A percentile compares a stretch with the other conserved stretches of the same genome.
Evolutionary conservation across 2,113 vertebrate genomes (phyloP).

Genomic region (Cololabis saira): DNA sequence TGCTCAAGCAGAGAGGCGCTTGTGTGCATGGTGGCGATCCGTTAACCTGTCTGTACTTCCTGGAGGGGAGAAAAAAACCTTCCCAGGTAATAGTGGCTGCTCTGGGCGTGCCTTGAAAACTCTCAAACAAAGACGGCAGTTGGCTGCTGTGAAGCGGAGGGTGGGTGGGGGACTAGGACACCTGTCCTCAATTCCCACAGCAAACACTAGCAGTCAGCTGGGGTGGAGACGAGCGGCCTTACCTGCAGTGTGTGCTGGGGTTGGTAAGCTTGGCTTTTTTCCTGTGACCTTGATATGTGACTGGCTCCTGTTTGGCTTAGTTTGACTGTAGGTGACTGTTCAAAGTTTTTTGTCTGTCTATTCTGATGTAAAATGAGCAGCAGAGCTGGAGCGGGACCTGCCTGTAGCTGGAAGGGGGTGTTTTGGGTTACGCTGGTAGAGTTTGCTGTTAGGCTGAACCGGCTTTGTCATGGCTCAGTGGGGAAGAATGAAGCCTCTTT

Average conservation of each 20-base stretch:
- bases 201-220: conserved; percentile 27
- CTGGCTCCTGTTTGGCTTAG: background rate
- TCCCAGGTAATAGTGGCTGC: conserved; percentile 66
- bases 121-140: conserved; percentile 74
- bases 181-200: conserved; percentile 30
- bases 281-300: conserved; percentile 44
- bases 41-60: conserved; percentile 31
- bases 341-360: too few species aligned
- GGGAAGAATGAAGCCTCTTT: too few species aligned
- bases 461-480: too few species aligned
- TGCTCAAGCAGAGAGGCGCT: conserved; percentile 21
- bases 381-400: too few species aligned
- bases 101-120: conserved; percentile 86
- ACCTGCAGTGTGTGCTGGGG: conserved; percentile 22
- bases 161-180: conserved; percentile 37
- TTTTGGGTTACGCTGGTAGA: too few species aligned
- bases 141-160: conserved; percentile 8
- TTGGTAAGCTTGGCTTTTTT: conserved; percentile 19
- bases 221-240: conserved; percentile 17
- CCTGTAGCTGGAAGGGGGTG: too few species aligned
- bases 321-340: background rate
- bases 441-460: too few species aligned
- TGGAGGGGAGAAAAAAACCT: conserved; percentile 43
- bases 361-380: too few species aligned
- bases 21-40: conserved; percentile 25